Evolutionary conservation across 2,888 invertebrate genomes (phyloP).

Genomic region (Maniola hyperantus): DNA sequence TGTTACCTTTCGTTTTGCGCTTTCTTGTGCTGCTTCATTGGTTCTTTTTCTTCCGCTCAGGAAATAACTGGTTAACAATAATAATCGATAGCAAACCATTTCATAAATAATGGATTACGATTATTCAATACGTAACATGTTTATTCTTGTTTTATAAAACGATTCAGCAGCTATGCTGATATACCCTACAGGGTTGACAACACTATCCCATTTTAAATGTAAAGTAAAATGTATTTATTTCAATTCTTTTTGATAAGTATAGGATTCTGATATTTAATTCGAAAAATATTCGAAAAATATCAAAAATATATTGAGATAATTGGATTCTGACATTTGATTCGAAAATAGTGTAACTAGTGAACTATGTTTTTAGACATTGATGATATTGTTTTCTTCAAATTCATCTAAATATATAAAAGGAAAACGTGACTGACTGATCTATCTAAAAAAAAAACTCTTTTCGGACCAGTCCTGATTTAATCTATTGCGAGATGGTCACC

Average conservation of each 20-base stretch:
- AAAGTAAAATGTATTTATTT: too few relatives aligned
- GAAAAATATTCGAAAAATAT: too few relatives aligned
- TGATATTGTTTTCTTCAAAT: too few relatives aligned
- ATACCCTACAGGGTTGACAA: slow-evolving; percentile 2
- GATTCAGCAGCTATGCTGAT: slow-evolving; percentile 1
- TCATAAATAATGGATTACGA: slow-evolving; percentile 21
- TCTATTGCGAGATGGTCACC: background rate
- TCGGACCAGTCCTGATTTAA: background rate
- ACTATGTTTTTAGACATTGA: too few relatives aligned
- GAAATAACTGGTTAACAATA: slow-evolving; percentile 12
- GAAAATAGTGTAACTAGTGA: too few relatives aligned
- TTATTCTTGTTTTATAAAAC: slow-evolving; percentile 17
- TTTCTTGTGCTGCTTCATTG: slow-evolving; percentile 5
- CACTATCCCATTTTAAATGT: background rate
- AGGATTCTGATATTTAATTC: too few relatives aligned
- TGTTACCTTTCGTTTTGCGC: background rate
- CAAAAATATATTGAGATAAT: too few relatives aligned
- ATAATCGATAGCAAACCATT: slow-evolving; percentile 17
- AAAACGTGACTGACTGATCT: too few relatives aligned
- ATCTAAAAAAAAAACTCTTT: background rate
- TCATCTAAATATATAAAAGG: too few relatives aligned
- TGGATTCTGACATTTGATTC: too few relatives aligned
- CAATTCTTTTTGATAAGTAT: too few relatives aligned
- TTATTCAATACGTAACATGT: slow-evolving; percentile 22
- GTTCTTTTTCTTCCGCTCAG: slow-evolving; percentile 21